Evolutionary conservation across 2,888 invertebrate genomes (phyloP).

Genomic region (Pardosa pseudoannulata): DNA sequence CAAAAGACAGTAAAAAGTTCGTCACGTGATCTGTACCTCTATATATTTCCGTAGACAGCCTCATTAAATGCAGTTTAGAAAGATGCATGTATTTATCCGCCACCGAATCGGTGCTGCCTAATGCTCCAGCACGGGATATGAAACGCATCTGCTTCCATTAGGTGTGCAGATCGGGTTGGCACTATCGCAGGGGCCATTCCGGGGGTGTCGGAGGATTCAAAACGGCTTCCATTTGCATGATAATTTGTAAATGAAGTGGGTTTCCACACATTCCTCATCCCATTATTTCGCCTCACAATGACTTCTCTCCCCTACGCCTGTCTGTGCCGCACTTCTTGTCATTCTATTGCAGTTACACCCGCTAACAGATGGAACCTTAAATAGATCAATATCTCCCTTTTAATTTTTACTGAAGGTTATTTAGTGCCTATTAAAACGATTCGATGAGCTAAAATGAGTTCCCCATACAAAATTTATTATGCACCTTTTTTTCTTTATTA

Average conservation of each 20-base stretch:
- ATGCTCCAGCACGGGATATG: too few relatives aligned
- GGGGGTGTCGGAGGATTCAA: neutral
- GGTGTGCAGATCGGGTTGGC: neutral
- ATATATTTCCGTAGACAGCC: too few relatives aligned
- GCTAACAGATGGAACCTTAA: constrained; percentile 5
- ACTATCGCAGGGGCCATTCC: neutral
- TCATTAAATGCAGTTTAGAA: too few relatives aligned
- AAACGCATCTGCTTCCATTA: neutral
- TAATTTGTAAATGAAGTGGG: constrained; percentile 19
- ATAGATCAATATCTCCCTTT: neutral
- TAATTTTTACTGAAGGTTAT: neutral
- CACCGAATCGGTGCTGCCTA: too few relatives aligned
- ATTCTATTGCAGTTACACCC: neutral
- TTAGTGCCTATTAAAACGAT: neutral
- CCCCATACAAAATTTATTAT: too few relatives aligned
- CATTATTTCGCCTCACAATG: constrained; percentile 10
- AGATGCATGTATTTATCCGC: too few relatives aligned
- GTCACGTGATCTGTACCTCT: too few relatives aligned
- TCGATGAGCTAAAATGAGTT: too few relatives aligned
- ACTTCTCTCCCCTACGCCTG: neutral
- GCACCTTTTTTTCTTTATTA: too few relatives aligned
- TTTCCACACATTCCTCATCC: neutral
- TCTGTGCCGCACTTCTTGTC: neutral
- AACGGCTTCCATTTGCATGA: constrained; percentile 9
- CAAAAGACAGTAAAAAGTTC: too few relatives aligned